These are phyloP conservation scores for Leptopilina myrica DNA, from an alignment of 2,888 invertebrate genomes.

Conservation along the genomic window DNA sequence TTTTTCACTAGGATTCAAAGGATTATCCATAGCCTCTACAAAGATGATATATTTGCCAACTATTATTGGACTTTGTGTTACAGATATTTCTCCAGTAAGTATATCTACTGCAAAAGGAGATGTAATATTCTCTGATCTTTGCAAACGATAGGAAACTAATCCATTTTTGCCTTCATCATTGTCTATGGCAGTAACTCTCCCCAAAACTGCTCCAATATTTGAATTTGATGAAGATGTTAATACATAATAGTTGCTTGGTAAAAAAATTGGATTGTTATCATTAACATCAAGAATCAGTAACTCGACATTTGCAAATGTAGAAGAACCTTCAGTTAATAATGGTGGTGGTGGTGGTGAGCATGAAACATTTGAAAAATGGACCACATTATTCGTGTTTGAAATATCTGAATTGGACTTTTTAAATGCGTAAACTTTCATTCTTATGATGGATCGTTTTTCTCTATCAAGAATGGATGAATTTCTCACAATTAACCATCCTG, in stretches of 20 bases:
- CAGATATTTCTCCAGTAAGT: slow-evolving; percentile 83
- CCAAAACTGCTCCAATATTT: slow-evolving; percentile 84
- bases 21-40: slow-evolving; percentile 90
- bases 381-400: slow-evolving; percentile 56
- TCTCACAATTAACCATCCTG: slow-evolving; percentile 91
- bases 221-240: slow-evolving; percentile 84
- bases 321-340: slow-evolving; percentile 44
- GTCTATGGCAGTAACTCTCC: slow-evolving; percentile 89
- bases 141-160: slow-evolving; percentile 85
- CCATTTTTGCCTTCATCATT: slow-evolving; percentile 89
- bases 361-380: slow-evolving; percentile 75
- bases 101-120: slow-evolving; percentile 86
- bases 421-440: slow-evolving; percentile 87
- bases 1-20: slow-evolving; percentile 89
- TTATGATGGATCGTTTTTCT: slow-evolving; percentile 85
- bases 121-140: slow-evolving; percentile 83
- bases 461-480: slow-evolving; percentile 87
- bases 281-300: slow-evolving; percentile 92
- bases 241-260: slow-evolving; percentile 90
- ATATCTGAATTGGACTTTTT: slow-evolving; percentile 84
- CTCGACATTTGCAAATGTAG: slow-evolving; percentile 85
- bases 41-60: slow-evolving; percentile 88
- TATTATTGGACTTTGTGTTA: slow-evolving; percentile 81
- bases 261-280: slow-evolving; percentile 92
- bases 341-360: neutral